Percentiles rank a stretch among this genome's conserved stretches.
Evolutionary conservation across 2,888 invertebrate genomes (phyloP).

Genomic region (Aproaerema taeniolella): DNA sequence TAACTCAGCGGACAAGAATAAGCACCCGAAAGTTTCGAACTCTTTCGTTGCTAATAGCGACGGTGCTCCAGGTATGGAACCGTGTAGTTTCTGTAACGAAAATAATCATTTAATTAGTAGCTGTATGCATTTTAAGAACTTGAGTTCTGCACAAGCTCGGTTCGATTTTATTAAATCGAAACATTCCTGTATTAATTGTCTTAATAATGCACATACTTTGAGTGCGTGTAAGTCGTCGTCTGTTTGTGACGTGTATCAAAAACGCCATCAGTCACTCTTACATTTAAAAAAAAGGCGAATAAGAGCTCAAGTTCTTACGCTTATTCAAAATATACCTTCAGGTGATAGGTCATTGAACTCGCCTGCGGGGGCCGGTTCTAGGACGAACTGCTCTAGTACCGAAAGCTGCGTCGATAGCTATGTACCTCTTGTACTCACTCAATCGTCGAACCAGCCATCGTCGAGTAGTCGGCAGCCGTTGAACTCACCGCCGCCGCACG

Average conservation of each 20-base stretch:
- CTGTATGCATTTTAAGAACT: conserved; percentile 1
- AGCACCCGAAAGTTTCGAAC: not conserved
- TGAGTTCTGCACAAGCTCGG: not conserved
- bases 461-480: too few species aligned
- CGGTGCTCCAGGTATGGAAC: not conserved
- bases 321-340: not conserved
- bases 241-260: not conserved
- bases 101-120: not conserved
- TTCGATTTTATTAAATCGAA: conserved; percentile 3
- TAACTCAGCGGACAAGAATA: not conserved
- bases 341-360: not conserved
- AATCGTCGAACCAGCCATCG: too few species aligned
- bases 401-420: not conserved
- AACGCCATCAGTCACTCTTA: not conserved
- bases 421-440: not conserved
- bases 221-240: not conserved
- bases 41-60: not conserved
- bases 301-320: not conserved
- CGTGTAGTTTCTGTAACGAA: not conserved
- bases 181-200: not conserved
- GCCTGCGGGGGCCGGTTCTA: not conserved
- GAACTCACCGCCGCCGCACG: not conserved
- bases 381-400: not conserved
- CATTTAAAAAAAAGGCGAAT: conserved; percentile 1
- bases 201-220: too few species aligned